Evolutionary conservation across 2,797 vertebrate genomes (phyloP).

Genomic region (Tangara arthus): DNA sequence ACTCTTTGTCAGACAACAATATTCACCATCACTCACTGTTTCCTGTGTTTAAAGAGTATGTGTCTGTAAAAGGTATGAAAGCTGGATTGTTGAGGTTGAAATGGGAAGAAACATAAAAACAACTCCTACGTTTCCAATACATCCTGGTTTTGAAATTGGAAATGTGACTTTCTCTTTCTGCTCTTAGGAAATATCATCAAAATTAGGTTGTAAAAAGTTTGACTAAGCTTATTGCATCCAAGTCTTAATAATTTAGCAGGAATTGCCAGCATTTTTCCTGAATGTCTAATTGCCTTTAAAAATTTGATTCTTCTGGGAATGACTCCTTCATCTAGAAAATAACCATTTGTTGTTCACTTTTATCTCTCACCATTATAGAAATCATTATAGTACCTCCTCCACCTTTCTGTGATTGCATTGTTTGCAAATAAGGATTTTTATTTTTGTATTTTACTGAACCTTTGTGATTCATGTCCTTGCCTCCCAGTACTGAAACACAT

Average conservation of each 20-base stretch:
- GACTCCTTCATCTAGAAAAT: constrained; percentile 22
- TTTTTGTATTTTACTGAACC: neutral
- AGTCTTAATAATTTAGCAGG: neutral
- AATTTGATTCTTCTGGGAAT: neutral
- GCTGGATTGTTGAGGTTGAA: neutral
- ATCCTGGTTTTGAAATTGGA: neutral
- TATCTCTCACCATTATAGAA: neutral
- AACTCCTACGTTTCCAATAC: neutral
- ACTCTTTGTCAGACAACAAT: neutral
- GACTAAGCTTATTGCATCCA: neutral
- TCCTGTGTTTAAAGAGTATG: neutral
- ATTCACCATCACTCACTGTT: neutral
- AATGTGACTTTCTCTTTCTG: neutral
- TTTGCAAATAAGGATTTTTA: constrained; percentile 19
- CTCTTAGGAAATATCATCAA: neutral
- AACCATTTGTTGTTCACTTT: constrained; percentile 5
- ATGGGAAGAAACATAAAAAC: neutral
- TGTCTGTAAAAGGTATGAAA: neutral
- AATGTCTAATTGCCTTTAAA: neutral
- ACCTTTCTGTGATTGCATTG: neutral
- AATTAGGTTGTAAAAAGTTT: neutral
- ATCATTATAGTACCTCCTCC: constrained; percentile 8
- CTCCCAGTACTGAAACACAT: neutral
- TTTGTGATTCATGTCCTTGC: neutral
- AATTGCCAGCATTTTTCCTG: neutral